Percentiles rank a stretch among this genome's conserved stretches.
These are phyloP conservation scores for Poliocrania exsul DNA, from an alignment of 2,797 vertebrate species.

Conservation along the genomic window DNA sequence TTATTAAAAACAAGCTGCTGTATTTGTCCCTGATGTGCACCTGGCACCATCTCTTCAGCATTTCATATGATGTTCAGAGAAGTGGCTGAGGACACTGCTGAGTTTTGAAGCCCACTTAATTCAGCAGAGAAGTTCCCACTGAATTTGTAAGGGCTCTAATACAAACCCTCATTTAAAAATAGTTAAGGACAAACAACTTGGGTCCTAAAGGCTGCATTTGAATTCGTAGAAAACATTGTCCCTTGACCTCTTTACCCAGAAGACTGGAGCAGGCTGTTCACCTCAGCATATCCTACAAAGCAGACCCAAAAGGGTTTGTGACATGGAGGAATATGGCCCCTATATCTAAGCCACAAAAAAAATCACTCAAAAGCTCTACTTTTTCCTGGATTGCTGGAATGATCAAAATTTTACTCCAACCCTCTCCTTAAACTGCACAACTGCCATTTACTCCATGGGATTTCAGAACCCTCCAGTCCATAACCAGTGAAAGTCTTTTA, in stretches of 20 bases:
- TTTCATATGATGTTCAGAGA: neutral
- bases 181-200: neutral
- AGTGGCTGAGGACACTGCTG: neutral
- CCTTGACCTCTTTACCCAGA: slow-evolving; percentile 18
- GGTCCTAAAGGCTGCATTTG: neutral
- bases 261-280: neutral
- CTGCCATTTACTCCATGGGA: neutral
- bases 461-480: neutral
- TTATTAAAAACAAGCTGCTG: neutral
- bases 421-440: neutral
- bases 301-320: neutral
- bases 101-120: neutral
- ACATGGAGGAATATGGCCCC: neutral
- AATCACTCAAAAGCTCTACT: slow-evolving; percentile 2
- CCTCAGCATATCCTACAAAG: neutral
- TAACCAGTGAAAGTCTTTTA: neutral
- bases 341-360: slow-evolving; percentile 3
- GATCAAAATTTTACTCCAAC: slow-evolving; percentile 14
- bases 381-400: slow-evolving; percentile 25
- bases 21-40: neutral
- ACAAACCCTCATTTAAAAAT: neutral
- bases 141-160: neutral
- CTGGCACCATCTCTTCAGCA: neutral
- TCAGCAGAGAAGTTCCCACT: neutral
- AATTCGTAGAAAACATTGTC: neutral